A percentile compares a stretch with the other conserved stretches of the same genome.
These are phyloP conservation scores for Lasioglossum malachurum DNA, from an alignment of 2,888 invertebrate genomes.

Conservation along the genomic window DNA sequence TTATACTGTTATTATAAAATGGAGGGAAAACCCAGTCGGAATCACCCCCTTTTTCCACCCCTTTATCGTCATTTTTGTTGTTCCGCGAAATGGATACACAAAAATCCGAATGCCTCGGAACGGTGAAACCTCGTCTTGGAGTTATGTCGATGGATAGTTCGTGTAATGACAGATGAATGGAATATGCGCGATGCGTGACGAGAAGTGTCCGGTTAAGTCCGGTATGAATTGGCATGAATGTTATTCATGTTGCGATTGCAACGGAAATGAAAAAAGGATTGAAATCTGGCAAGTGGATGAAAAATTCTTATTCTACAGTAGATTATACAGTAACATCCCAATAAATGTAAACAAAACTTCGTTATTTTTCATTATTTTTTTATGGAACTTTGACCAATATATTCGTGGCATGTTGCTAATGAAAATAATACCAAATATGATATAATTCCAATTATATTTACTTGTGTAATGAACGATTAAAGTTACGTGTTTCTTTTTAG, in stretches of 20 bases:
- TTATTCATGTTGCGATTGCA: not conserved
- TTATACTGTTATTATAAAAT: conserved; percentile 22
- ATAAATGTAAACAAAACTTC: no score
- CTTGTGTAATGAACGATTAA: no score
- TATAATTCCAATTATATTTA: no score
- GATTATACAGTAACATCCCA: no score
- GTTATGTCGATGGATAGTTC: not conserved
- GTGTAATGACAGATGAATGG: not conserved
- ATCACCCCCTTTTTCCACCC: not conserved
- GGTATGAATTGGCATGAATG: not conserved
- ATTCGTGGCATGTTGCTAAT: no score
- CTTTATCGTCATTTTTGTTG: not conserved
- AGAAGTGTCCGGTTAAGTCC: not conserved
- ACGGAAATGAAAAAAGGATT: not conserved
- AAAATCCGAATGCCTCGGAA: not conserved
- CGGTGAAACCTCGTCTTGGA: not conserved
- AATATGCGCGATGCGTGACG: not conserved
- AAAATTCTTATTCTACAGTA: no score
- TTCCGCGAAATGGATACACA: not conserved
- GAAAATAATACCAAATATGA: no score
- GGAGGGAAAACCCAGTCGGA: not conserved
- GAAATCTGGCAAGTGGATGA: not conserved
- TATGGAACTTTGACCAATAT: no score
- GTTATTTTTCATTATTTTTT: no score
- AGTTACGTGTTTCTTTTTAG: no score